These are phyloP conservation scores for Perizoma flavofasciatum DNA, from an alignment of 2,888 invertebrate species.

Conservation along the genomic window DNA sequence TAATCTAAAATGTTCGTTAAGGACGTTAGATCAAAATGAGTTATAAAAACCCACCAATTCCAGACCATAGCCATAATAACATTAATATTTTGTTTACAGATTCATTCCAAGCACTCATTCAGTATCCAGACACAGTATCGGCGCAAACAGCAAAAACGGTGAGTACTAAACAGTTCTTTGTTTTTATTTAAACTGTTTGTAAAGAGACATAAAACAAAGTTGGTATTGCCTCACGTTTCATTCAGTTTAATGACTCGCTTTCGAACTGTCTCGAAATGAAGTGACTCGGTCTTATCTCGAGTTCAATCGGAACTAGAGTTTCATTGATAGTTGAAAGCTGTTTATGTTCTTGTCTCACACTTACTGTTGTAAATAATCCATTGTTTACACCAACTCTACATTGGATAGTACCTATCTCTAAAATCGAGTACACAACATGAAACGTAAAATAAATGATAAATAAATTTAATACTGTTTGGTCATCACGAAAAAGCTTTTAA, in stretches of 20 bases:
- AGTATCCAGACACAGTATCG: slow-evolving; percentile 98
- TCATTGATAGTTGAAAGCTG: slow-evolving; percentile 43
- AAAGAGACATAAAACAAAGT: slow-evolving; percentile 78
- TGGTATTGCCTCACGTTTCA: slow-evolving; percentile 75
- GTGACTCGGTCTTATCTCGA: slow-evolving; percentile 55
- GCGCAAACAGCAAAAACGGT: slow-evolving; percentile 98
- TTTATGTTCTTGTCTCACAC: slow-evolving; percentile 21
- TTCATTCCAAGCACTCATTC: slow-evolving; percentile 99
- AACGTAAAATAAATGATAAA: not conserved
- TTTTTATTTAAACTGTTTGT: slow-evolving; percentile 75
- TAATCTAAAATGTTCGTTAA: no score
- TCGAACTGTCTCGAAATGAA: slow-evolving; percentile 72
- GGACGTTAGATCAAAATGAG: not conserved
- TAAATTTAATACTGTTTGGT: not conserved
- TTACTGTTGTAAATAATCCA: slow-evolving; percentile 7
- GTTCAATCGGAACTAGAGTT: slow-evolving; percentile 49
- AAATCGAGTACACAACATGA: no score
- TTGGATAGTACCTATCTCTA: no score
- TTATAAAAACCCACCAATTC: not conserved
- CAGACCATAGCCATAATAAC: not conserved
- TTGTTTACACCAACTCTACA: not conserved
- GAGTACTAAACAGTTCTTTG: slow-evolving; percentile 79
- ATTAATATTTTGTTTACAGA: slow-evolving; percentile 84
- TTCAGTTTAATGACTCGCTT: slow-evolving; percentile 75
- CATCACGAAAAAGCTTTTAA: slow-evolving; percentile 15